These are phyloP conservation scores for Andrena chrysosceles DNA, from an alignment of 2,888 invertebrate genomes.

Conservation along the genomic window DNA sequence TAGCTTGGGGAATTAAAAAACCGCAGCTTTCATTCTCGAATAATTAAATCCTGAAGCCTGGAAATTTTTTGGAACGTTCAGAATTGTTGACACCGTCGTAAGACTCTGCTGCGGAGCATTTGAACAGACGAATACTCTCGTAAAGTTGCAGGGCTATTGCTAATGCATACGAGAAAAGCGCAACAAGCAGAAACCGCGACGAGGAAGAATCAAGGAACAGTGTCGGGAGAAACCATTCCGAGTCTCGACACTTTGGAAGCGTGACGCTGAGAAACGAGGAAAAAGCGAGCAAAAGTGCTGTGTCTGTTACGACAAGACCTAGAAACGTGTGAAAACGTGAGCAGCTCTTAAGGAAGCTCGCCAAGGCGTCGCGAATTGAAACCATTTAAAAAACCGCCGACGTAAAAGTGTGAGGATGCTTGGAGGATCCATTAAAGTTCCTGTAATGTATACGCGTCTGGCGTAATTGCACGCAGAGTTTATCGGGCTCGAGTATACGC, in stretches of 20 bases:
- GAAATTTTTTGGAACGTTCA: too few relatives aligned
- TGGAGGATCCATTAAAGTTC: neutral
- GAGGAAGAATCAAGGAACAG: constrained; percentile 38
- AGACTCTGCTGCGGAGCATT: neutral
- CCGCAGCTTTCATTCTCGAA: too few relatives aligned
- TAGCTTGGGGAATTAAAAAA: neutral
- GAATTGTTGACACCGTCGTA: too few relatives aligned
- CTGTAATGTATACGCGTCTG: neutral
- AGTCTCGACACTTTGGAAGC: constrained; percentile 29
- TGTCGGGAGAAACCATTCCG: constrained; percentile 34
- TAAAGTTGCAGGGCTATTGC: constrained; percentile 12
- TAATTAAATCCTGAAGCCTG: too few relatives aligned
- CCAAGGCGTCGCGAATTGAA: constrained; percentile 17
- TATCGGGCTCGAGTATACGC: too few relatives aligned
- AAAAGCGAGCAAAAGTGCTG: constrained; percentile 24
- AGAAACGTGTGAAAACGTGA: constrained; percentile 28
- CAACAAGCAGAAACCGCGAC: constrained; percentile 2
- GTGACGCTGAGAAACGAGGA: constrained; percentile 5
- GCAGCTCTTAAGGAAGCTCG: constrained; percentile 14
- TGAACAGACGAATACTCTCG: neutral
- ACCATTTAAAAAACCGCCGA: constrained; percentile 8
- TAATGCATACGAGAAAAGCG: constrained; percentile 11
- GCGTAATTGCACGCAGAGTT: neutral
- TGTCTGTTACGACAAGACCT: constrained; percentile 10
- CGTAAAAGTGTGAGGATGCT: neutral